Evolutionary conservation across 1,140 invertebrate genomes (phyloP), one percentile per base, ranked within the genome.

Genomic region (Eueides isabella): DNA sequence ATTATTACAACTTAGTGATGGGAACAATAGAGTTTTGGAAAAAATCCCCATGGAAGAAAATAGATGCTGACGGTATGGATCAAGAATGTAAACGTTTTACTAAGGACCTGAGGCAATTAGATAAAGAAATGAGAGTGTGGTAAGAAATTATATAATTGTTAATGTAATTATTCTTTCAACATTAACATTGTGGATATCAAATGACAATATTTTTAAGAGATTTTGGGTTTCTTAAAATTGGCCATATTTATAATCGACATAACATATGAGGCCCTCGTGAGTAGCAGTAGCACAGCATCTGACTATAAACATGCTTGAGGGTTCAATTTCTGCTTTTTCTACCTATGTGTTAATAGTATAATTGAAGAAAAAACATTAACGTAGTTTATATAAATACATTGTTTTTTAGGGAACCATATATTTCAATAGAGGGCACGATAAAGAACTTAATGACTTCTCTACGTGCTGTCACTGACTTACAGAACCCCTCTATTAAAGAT

Each of bases 11-110:
- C 74, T 95, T 98, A 14, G 96, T 99, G 4, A 94, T 95, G 81
- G 96, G 96, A 0, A 97, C 95, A 73, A 96, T 99, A 67, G 95
- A 97, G 67, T 96, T 98, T 87, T 99, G 98, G 98, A 98, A 98
- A 87, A 97, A 95, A 30, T 99, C 98, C 0, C 95, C 96, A 0
- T 99, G 98, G 98, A 97, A 97, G 84, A 97, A 97, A 82, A 97
- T 99, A 68, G 97, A 99, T 83, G 97, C 98, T 0, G 98, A 99
- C 85, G 95, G 95, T 61, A 98, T 99, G 97, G 98, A 99, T 86
- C 96, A 98, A 84, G 98, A 99, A 84, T 98, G 98, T 88, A 99
- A 99, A 87, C 97, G 97, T 79, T 97, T 98, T 86, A 96, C 96
- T 1, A 98, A 98, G 81, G 97, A 98, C 84, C 85, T 98, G 28